These are phyloP conservation scores for Cassiopea andromeda DNA, from an alignment of 30 jellyfish, hydroid and myxozoan species.

Conservation along the genomic window DNA sequence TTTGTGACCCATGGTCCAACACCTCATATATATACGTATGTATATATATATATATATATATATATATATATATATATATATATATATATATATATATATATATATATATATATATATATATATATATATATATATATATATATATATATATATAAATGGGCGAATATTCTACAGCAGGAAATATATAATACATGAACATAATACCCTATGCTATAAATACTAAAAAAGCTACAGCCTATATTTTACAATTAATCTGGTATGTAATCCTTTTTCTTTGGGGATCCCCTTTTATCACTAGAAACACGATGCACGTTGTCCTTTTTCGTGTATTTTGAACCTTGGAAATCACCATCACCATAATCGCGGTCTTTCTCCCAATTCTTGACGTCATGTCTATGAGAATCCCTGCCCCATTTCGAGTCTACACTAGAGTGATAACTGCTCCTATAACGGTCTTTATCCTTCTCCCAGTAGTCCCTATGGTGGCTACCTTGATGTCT, in stretches of 20 bases:
- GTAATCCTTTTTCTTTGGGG: slow-evolving; percentile 34
- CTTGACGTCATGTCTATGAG: slow-evolving; percentile 41
- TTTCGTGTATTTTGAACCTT: slow-evolving; percentile 25
- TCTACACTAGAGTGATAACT: slow-evolving; percentile 27
- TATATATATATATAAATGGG: no score
- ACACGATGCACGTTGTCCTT: slow-evolving; percentile 59
- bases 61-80: no score
- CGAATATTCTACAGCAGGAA: background rate
- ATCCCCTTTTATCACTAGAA: slow-evolving; percentile 39
- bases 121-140: no score
- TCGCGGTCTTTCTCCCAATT: slow-evolving; percentile 38
- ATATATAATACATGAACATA: background rate
- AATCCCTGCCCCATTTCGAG: slow-evolving; percentile 55
- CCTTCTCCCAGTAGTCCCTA: slow-evolving; percentile 67
- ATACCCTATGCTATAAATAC: background rate
- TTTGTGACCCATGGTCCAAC: no score
- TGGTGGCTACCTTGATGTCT: slow-evolving; percentile 37
- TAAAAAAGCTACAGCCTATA: background rate
- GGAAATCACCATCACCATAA: slow-evolving; percentile 9
- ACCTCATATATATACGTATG: no score
- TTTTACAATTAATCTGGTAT: background rate
- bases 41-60: background rate
- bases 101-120: no score
- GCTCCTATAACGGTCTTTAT: slow-evolving; percentile 52
- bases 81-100: no score